phyloP scores from a whole-genome alignment of 2,888 invertebrate genomes.

The Drosophila rellima region DNA sequence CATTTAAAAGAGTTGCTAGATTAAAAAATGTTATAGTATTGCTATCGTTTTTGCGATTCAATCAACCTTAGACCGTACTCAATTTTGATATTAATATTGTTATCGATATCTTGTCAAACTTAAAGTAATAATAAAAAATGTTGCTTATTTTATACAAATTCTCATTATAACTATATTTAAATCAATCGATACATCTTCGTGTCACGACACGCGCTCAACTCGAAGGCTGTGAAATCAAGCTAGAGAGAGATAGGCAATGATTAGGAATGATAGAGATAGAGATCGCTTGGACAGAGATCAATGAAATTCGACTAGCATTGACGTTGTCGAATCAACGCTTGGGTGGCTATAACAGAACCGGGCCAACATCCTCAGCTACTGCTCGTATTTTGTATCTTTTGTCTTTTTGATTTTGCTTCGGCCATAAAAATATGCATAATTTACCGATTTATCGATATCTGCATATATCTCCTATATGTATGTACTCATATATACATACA shows the following conservation, averaged over 20 bases:
- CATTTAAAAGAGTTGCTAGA: background rate
- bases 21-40: too few relatives aligned
- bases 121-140: background rate
- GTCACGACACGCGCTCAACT: conserved; percentile 11
- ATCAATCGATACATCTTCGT: background rate
- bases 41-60: background rate
- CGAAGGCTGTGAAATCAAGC: background rate
- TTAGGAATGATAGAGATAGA: background rate
- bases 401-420: conserved; percentile 38
- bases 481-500: background rate
- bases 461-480: conserved; percentile 5
- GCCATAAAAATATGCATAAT: conserved; percentile 79
- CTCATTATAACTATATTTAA: background rate
- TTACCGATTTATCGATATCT: conserved; percentile 62
- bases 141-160: background rate
- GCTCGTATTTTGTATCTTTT: conserved; percentile 57
- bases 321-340: conserved; percentile 24
- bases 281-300: conserved; percentile 15
- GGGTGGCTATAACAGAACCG: conserved; percentile 48
- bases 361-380: conserved; percentile 36
- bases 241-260: background rate
- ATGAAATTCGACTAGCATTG: conserved; percentile 15
- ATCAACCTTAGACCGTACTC: background rate
- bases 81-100: background rate
- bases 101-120: background rate